Percentiles rank a stretch among this genome's conserved stretches.
Conservation (phyloP, 2,797 vertebrate species). For the Epinephelus malabaricus region DNA sequence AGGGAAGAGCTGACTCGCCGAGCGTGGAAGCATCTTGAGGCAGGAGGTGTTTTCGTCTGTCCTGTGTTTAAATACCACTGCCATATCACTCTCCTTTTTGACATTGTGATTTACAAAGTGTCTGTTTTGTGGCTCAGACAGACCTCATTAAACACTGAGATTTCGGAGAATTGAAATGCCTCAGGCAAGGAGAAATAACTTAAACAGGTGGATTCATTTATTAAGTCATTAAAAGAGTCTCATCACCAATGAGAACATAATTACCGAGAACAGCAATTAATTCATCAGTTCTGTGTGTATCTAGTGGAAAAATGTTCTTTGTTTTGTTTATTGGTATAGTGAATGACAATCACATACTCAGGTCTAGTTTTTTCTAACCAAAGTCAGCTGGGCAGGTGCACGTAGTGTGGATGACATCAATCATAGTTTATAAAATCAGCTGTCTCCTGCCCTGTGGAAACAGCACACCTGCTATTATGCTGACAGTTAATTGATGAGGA, state of each 20-base stretch:
- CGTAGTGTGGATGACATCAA: no score
- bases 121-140: not conserved
- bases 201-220: not conserved
- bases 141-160: constrained; percentile 6
- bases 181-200: not conserved
- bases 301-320: no score
- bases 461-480: no score
- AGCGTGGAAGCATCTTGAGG: not conserved
- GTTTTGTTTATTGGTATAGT: not conserved
- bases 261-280: not conserved
- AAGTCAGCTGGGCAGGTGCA: no score
- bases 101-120: not conserved
- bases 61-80: not conserved
- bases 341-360: not conserved
- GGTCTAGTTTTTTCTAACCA: no score
- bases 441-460: no score
- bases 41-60: not conserved
- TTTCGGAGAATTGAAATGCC: not conserved
- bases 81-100: not conserved
- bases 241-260: not conserved
- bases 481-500: no score
- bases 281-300: not conserved
- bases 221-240: not conserved
- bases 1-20: constrained; percentile 6
- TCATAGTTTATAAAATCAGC: no score